phyloP scores from a whole-genome alignment of 2,797 vertebrate genomes.

The Aldrovandia affinis region DNA sequence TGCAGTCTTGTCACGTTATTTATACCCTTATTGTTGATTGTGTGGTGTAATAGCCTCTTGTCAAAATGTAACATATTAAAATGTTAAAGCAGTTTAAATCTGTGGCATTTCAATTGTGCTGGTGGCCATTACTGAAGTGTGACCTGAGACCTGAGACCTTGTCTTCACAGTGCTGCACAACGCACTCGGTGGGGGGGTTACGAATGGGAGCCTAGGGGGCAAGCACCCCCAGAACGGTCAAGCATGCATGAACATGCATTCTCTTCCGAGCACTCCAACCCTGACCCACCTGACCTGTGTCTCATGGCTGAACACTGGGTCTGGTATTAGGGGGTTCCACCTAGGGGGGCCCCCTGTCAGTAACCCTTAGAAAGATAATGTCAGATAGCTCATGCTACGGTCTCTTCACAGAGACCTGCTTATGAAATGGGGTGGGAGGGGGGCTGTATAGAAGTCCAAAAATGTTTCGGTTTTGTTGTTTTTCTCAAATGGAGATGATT shows the following conservation, averaged over 20 bases:
- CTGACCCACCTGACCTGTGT: slow-evolving; percentile 19
- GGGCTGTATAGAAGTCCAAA: background rate
- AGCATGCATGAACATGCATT: slow-evolving; percentile 13
- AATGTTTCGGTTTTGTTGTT: background rate
- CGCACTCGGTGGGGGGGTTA: background rate
- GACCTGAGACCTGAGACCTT: background rate
- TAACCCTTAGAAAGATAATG: slow-evolving; percentile 23
- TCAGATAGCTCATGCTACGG: slow-evolving; percentile 14
- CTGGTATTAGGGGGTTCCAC: background rate
- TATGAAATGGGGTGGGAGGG: background rate
- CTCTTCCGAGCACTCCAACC: slow-evolving; percentile 13
- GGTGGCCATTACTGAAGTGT: background rate
- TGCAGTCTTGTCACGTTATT: background rate
- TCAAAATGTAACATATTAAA: too few relatives aligned
- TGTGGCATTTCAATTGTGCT: background rate
- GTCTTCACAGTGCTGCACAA: background rate
- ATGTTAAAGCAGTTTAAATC: background rate
- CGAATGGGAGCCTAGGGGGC: background rate
- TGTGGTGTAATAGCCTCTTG: background rate
- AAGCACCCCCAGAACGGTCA: slow-evolving; percentile 1
- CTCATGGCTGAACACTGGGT: slow-evolving; percentile 13
- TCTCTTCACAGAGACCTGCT: background rate
- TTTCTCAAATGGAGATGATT: too few relatives aligned
- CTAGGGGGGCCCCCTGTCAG: slow-evolving; percentile 28
- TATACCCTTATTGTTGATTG: too few relatives aligned